These are phyloP conservation scores for Nannoperca obscura DNA, from an alignment of 2,797 vertebrate species.

Conservation along the genomic window DNA sequence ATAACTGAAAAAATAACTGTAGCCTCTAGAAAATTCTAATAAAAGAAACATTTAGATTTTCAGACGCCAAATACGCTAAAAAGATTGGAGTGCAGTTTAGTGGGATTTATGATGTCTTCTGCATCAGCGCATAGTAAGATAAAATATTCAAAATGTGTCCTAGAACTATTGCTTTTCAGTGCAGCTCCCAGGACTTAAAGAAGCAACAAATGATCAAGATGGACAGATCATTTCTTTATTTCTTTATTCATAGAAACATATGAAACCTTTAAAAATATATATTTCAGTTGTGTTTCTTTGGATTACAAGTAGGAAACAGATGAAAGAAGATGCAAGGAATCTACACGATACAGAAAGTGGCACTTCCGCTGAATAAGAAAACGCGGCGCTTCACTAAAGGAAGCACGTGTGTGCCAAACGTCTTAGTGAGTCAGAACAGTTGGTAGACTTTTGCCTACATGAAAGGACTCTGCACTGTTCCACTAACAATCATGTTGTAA, in stretches of 20 bases:
- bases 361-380: slow-evolving; percentile 9
- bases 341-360: slow-evolving; percentile 7
- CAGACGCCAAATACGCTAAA: neutral
- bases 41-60: neutral
- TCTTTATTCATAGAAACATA: neutral
- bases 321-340: neutral
- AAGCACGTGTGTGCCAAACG: slow-evolving; percentile 43
- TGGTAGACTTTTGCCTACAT: slow-evolving; percentile 27
- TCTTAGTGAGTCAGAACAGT: slow-evolving; percentile 50
- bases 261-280: neutral
- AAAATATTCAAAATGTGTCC: slow-evolving; percentile 19
- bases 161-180: slow-evolving; percentile 3
- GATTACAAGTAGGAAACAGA: neutral
- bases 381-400: slow-evolving; percentile 25
- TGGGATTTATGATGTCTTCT: neutral
- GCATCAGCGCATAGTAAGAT: neutral
- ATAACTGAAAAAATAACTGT: neutral
- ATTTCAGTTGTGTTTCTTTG: neutral
- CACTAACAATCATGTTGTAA: slow-evolving; percentile 35
- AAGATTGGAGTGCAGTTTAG: neutral
- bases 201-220: neutral
- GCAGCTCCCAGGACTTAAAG: neutral
- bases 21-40: neutral
- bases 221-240: neutral
- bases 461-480: slow-evolving; percentile 30